Conservation (phyloP, 2,113 vertebrate genomes). For the Nibea albiflora region DNA sequence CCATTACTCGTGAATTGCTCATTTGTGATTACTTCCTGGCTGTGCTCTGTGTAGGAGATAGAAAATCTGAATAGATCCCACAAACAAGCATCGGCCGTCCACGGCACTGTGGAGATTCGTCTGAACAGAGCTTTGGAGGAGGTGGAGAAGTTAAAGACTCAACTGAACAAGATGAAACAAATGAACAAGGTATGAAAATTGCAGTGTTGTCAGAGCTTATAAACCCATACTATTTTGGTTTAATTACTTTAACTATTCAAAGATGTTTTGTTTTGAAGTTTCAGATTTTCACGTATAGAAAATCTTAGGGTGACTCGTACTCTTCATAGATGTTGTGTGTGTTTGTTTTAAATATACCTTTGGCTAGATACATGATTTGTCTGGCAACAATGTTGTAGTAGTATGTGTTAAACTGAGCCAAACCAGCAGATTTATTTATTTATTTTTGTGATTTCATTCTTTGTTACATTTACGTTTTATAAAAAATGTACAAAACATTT, state of each 20-base stretch:
- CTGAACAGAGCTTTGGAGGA: slow-evolving; percentile 95
- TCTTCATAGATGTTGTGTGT: not conserved
- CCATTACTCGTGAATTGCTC: not conserved
- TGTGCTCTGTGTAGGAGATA: slow-evolving; percentile 85
- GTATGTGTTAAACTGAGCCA: not conserved
- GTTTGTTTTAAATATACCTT: not conserved
- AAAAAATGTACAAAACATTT: not conserved
- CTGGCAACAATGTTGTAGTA: not conserved
- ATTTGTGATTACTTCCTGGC: not conserved
- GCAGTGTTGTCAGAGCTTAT: not conserved
- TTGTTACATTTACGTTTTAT: not conserved
- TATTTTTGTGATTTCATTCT: not conserved
- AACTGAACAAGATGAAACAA: slow-evolving; percentile 90
- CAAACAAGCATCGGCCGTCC: slow-evolving; percentile 87
- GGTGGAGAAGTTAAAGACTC: slow-evolving; percentile 86
- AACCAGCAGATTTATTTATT: not conserved
- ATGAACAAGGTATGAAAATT: slow-evolving; percentile 86
- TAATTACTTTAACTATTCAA: not conserved
- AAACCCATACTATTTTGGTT: not conserved
- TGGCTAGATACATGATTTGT: not conserved
- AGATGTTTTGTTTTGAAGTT: not conserved
- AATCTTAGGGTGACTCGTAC: not conserved
- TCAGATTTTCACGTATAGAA: not conserved
- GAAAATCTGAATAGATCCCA: slow-evolving; percentile 86
- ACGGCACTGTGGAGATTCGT: slow-evolving; percentile 88